Conservation (phyloP, 2,113 vertebrate species). For the Cephalopterus ornatus region DNA sequence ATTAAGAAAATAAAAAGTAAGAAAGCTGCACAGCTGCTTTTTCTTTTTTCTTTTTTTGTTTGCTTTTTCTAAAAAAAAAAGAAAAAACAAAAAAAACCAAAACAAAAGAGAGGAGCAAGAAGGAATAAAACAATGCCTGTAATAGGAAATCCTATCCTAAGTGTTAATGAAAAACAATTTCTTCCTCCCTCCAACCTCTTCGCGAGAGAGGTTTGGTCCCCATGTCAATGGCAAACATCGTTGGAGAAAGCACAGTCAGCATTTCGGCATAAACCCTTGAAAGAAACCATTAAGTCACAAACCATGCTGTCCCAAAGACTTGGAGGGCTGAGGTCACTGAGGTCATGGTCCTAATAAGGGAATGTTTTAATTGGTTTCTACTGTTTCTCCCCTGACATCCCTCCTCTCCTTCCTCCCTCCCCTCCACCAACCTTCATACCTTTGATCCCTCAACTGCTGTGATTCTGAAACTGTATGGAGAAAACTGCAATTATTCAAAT, state of each 20-base stretch:
- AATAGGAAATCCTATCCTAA: background rate
- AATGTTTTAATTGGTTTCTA: slow-evolving; percentile 67
- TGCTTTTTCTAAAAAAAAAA: too few species aligned
- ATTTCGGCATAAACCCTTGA: slow-evolving; percentile 34
- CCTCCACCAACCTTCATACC: slow-evolving; percentile 21
- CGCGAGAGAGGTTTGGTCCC: background rate
- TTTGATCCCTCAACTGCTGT: slow-evolving; percentile 66
- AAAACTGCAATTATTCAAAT: slow-evolving; percentile 69
- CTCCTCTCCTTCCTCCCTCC: background rate
- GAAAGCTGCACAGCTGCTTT: background rate
- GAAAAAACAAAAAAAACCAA: too few species aligned
- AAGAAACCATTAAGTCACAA: slow-evolving; percentile 61
- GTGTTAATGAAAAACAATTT: background rate
- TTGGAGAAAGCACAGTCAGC: slow-evolving; percentile 54
- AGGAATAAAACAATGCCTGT: background rate
- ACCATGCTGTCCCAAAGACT: slow-evolving; percentile 43
- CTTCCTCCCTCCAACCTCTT: background rate
- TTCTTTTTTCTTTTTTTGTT: background rate
- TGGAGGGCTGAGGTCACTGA: slow-evolving; percentile 37
- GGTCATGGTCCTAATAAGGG: slow-evolving; percentile 47
- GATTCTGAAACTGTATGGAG: slow-evolving; percentile 68
- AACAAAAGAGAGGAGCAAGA: background rate
- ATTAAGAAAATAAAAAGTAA: background rate
- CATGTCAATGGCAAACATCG: background rate
- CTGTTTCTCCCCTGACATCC: slow-evolving; percentile 31